These are phyloP conservation scores for Entosphenus tridentatus DNA, from an alignment of 2,113 vertebrate species.

Conservation along the genomic window DNA sequence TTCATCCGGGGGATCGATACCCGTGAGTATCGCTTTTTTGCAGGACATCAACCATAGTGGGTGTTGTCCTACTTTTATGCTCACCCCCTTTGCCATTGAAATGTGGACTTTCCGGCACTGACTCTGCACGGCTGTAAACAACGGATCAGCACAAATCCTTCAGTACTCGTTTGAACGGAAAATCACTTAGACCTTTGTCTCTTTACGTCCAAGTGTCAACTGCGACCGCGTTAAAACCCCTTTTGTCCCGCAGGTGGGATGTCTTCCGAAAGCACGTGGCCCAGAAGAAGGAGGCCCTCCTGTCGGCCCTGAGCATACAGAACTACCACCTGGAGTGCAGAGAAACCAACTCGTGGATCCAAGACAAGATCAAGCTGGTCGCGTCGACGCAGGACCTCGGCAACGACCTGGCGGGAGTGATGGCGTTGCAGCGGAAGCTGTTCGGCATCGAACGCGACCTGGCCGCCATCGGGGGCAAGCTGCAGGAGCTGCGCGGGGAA, in stretches of 20 bases:
- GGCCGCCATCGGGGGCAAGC: slow-evolving; percentile 50
- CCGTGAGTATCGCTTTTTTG: no score
- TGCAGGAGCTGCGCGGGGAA: slow-evolving; percentile 40
- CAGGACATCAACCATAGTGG: no score
- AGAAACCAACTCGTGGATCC: slow-evolving; percentile 76
- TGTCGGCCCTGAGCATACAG: slow-evolving; percentile 63
- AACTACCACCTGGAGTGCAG: slow-evolving; percentile 82
- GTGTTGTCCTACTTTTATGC: no score
- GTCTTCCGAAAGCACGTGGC: slow-evolving; percentile 44
- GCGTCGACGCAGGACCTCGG: slow-evolving; percentile 71
- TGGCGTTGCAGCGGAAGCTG: slow-evolving; percentile 67
- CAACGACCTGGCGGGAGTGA: slow-evolving; percentile 61
- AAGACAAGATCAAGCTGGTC: slow-evolving; percentile 77
- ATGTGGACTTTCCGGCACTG: no score
- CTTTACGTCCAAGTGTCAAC: no score
- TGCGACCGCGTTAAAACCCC: no score
- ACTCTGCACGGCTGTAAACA: no score
- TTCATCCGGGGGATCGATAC: no score
- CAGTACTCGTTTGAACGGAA: no score
- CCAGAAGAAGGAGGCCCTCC: slow-evolving; percentile 49
- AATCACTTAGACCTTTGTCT: no score
- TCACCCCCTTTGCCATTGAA: no score
- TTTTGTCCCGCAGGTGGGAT: slow-evolving; percentile 35
- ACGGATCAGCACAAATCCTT: no score
- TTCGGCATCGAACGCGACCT: slow-evolving; percentile 66